A percentile compares a stretch with the other conserved stretches of the same genome.
phyloP scores from a whole-genome alignment of 2,888 invertebrate species.

The Trachelus tabidus region DNA sequence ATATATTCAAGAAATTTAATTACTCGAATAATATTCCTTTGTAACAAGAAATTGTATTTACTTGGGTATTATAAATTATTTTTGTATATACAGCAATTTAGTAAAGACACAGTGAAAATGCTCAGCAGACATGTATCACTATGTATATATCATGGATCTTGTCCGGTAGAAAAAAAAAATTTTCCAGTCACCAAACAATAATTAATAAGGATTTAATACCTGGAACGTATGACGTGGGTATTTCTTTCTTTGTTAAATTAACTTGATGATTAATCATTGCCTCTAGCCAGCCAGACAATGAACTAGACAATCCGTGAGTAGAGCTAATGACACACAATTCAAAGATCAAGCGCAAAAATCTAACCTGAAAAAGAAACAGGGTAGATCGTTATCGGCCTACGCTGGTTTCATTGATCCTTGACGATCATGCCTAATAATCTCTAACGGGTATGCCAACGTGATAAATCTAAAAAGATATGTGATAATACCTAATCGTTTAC shows the following conservation, averaged over 20 bases:
- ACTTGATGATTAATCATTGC: not conserved
- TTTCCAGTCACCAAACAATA: not conserved
- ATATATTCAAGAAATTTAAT: not conserved
- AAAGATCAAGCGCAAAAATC: not conserved
- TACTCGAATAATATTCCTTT: not conserved
- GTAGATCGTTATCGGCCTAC: not conserved
- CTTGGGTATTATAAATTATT: too few species aligned
- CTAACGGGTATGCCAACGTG: not conserved
- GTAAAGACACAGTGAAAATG: too few species aligned
- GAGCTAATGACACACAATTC: not conserved
- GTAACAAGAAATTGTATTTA: too few species aligned
- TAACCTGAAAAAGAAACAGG: not conserved
- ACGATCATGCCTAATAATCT: not conserved
- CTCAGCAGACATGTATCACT: too few species aligned
- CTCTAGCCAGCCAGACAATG: not conserved
- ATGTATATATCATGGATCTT: too few species aligned
- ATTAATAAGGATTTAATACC: not conserved
- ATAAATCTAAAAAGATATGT: not conserved
- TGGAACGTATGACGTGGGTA: not conserved
- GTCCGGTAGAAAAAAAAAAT: too few species aligned
- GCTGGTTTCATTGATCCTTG: not conserved
- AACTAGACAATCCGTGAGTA: not conserved
- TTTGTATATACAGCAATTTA: too few species aligned
- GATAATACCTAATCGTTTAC: not conserved
- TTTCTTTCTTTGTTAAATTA: not conserved